Evolutionary conservation across 2,888 invertebrate species (phyloP).

Genomic region (Tigriopus californicus): DNA sequence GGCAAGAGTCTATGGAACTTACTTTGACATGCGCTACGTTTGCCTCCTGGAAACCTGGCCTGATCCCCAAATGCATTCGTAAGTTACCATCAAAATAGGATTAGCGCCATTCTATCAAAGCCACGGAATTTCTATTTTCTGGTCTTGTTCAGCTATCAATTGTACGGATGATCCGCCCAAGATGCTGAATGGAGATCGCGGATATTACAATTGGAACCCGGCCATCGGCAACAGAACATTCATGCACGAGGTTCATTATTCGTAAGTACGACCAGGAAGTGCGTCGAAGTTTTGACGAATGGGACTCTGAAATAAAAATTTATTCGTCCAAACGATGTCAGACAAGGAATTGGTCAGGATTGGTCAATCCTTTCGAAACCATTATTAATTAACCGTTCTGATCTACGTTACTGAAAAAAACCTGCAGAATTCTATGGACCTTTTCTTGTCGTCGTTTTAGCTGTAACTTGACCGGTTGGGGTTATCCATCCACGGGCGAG

Average conservation of each 20-base stretch:
- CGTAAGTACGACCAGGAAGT: too few species aligned
- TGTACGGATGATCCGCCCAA: neutral
- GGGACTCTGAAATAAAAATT: too few species aligned
- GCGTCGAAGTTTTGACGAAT: too few species aligned
- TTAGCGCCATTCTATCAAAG: too few species aligned
- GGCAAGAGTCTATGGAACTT: neutral
- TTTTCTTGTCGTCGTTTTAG: too few species aligned
- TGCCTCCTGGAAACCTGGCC: neutral
- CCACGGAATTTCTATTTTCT: too few species aligned
- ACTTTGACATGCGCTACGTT: neutral
- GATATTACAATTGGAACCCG: neutral
- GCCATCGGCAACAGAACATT: neutral
- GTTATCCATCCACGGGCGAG: neutral
- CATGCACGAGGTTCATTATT: neutral
- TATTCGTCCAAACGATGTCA: too few species aligned
- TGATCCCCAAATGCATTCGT: neutral
- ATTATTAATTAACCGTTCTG: too few species aligned
- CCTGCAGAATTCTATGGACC: too few species aligned
- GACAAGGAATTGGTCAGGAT: too few species aligned
- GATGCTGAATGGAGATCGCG: neutral
- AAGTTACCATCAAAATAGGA: neutral
- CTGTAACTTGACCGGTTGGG: neutral
- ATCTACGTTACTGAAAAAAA: too few species aligned
- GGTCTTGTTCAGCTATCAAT: neutral
- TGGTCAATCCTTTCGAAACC: too few species aligned